Evolutionary conservation across 35 echinoderm and acorn worm species (phyloP).

Genomic region (Stichopus chloronotus): DNA sequence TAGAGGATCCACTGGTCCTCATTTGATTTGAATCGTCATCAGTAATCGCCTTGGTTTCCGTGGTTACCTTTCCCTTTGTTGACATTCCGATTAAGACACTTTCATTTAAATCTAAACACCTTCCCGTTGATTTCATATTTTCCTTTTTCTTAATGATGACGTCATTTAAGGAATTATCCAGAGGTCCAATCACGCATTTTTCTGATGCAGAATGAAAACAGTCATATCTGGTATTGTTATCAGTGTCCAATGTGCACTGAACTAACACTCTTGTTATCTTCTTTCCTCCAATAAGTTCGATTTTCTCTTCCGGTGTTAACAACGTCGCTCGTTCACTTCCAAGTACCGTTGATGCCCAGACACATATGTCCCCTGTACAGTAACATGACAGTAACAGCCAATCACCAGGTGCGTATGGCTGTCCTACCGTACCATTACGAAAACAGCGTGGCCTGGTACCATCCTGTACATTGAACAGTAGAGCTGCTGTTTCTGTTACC

Average conservation of each 20-base stretch:
- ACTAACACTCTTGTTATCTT: background rate
- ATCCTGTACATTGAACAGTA: slow-evolving; percentile 11
- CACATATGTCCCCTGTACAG: background rate
- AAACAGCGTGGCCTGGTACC: background rate
- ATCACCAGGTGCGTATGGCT: slow-evolving; percentile 12
- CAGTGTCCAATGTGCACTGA: background rate
- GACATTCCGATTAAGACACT: too few relatives aligned
- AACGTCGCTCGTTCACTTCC: background rate
- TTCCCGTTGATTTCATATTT: too few relatives aligned
- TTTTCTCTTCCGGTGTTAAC: background rate
- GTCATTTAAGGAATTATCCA: background rate
- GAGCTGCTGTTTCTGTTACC: background rate
- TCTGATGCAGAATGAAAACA: background rate
- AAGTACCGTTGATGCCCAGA: background rate
- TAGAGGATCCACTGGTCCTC: too few relatives aligned
- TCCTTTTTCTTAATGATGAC: too few relatives aligned
- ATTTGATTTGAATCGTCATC: too few relatives aligned
- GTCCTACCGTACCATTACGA: slow-evolving; percentile 15
- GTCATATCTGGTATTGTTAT: background rate
- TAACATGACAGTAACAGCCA: slow-evolving; percentile 4
- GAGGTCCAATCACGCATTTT: background rate
- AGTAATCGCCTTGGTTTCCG: too few relatives aligned
- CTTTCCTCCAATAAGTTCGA: background rate
- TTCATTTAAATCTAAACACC: too few relatives aligned
- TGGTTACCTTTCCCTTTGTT: too few relatives aligned